Percentiles rank a stretch among this genome's conserved stretches.
Conservation (phyloP, 2,888 invertebrate genomes). For the Ectemnius cavifrons region DNA sequence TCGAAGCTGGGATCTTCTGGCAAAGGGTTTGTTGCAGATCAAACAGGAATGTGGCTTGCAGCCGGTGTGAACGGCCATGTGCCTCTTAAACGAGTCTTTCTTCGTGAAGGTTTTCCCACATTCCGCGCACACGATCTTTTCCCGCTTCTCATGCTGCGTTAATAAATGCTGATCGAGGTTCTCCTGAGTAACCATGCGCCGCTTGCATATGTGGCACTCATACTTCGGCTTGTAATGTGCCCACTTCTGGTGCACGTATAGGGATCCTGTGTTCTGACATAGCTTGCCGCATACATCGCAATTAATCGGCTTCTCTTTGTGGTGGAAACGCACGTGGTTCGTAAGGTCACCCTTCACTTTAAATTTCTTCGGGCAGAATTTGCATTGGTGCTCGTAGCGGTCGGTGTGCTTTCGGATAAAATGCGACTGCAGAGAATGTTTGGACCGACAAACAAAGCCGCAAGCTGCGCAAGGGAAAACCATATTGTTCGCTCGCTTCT, state of each 20-base stretch:
- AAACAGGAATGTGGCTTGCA: constrained; percentile 73
- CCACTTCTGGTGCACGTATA: constrained; percentile 76
- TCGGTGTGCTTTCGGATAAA: constrained; percentile 76
- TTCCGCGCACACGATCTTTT: constrained; percentile 75
- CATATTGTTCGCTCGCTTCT: constrained; percentile 60
- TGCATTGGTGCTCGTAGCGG: constrained; percentile 73
- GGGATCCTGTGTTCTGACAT: constrained; percentile 74
- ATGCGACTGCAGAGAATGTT: constrained; percentile 75
- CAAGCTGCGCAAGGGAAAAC: constrained; percentile 72
- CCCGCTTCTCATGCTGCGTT: constrained; percentile 74
- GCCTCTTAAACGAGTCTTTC: constrained; percentile 75
- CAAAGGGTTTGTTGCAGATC: constrained; percentile 74
- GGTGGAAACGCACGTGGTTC: constrained; percentile 75
- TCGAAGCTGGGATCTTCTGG: constrained; percentile 72
- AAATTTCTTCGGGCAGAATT: constrained; percentile 72
- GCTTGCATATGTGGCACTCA: constrained; percentile 74
- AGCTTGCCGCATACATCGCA: constrained; percentile 75
- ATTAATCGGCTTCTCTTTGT: constrained; percentile 74
- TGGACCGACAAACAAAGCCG: constrained; percentile 74
- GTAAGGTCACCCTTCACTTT: constrained; percentile 76
- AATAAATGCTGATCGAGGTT: constrained; percentile 74
- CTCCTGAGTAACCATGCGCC: constrained; percentile 76
- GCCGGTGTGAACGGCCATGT: constrained; percentile 76
- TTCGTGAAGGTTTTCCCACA: constrained; percentile 76
- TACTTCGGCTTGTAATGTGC: constrained; percentile 76